phyloP scores from a whole-genome alignment of 2,797 vertebrate genomes.

The Serranus cabrilla region DNA sequence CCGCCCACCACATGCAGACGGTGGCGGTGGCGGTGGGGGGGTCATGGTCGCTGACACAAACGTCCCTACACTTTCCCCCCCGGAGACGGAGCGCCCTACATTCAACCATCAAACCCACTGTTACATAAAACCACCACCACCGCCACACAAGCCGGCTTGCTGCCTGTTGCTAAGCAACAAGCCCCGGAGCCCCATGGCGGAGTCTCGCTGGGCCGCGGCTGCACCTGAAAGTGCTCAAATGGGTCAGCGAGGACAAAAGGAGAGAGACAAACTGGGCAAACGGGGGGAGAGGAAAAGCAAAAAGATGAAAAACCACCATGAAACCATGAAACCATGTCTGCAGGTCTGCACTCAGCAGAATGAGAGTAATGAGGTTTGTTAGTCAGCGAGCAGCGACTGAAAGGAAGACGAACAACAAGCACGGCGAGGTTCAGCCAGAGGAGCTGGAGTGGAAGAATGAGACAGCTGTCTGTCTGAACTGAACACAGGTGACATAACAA shows the following conservation, averaged over 20 bases:
- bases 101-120: constrained; percentile 69
- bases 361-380: constrained; percentile 1
- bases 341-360: constrained; percentile 17
- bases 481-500: not conserved
- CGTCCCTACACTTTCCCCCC: constrained; percentile 13
- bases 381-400: constrained; percentile 9
- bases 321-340: not conserved
- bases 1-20: not conserved
- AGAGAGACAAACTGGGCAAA: constrained; percentile 16
- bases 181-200: constrained; percentile 60
- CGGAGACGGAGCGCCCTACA: constrained; percentile 71
- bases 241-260: constrained; percentile 68
- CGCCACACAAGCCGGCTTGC: constrained; percentile 60
- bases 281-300: too few species aligned
- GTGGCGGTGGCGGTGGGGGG: not conserved
- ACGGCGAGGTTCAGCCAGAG: not conserved
- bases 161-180: constrained; percentile 83
- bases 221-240: constrained; percentile 67
- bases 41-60: constrained; percentile 35
- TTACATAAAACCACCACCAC: constrained; percentile 71
- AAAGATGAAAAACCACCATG: not conserved
- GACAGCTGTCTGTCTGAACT: not conserved
- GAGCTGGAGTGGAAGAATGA: not conserved
- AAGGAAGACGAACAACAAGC: not conserved
- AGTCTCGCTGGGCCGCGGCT: constrained; percentile 56